phyloP scores from a whole-genome alignment of 2,113 vertebrate genomes.

The Salvelinus namaycush region DNA sequence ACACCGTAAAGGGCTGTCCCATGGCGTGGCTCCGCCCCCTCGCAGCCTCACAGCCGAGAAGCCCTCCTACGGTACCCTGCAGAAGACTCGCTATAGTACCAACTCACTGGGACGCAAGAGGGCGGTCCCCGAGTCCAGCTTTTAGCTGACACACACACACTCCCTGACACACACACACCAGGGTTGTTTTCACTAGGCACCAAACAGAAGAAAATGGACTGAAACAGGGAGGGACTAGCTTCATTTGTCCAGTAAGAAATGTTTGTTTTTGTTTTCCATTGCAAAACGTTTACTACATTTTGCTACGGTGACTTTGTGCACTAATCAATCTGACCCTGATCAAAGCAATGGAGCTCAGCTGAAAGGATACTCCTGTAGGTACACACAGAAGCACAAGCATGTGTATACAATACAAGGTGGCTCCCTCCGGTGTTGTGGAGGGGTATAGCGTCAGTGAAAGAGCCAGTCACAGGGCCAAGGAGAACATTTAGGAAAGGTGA shows the following conservation, averaged over 20 bases:
- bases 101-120: slow-evolving; percentile 73
- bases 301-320: no score
- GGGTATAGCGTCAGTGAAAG: not conserved
- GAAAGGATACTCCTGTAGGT: not conserved
- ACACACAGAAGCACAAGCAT: not conserved
- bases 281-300: no score
- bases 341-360: slow-evolving; percentile 3
- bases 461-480: not conserved
- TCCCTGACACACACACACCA: not conserved
- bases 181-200: not conserved
- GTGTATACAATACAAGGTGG: not conserved
- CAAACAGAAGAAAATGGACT: not conserved
- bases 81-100: slow-evolving; percentile 74
- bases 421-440: not conserved
- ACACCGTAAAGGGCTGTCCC: slow-evolving; percentile 66
- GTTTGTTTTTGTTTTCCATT: no score
- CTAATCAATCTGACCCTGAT: not conserved
- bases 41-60: slow-evolving; percentile 52
- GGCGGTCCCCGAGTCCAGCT: slow-evolving; percentile 87
- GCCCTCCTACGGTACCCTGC: slow-evolving; percentile 65
- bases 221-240: not conserved
- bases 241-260: no score
- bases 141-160: slow-evolving; percentile 68
- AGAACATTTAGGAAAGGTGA: not conserved
- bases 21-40: slow-evolving; percentile 8